Conservation (phyloP, 1,140 invertebrate genomes). For the Thaumetopoea pityocampa region DNA sequence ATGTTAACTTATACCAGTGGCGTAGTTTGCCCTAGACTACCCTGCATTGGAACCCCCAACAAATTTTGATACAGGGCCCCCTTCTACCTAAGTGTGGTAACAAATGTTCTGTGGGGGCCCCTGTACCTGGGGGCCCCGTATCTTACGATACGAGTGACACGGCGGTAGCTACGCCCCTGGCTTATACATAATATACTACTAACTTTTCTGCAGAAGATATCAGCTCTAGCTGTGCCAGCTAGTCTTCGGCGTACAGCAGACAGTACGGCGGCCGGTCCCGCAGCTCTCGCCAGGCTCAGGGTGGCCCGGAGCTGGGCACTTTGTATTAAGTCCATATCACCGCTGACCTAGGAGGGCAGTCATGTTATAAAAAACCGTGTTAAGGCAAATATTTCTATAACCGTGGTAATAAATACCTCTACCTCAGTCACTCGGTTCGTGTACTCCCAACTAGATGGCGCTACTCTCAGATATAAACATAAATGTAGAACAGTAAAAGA, state of each 20-base stretch:
- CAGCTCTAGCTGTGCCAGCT: conserved; percentile 38
- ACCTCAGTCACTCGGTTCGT: no score
- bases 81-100: no score
- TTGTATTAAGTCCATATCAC: conserved; percentile 20
- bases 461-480: no score
- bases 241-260: conserved; percentile 52
- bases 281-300: conserved; percentile 55
- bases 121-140: no score
- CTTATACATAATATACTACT: not conserved
- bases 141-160: not conserved
- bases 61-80: no score
- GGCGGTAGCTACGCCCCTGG: not conserved
- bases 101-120: no score
- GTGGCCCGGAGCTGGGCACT: conserved; percentile 48
- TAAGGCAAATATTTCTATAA: not conserved
- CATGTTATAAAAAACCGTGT: not conserved
- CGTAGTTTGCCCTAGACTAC: no score
- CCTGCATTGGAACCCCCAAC: no score
- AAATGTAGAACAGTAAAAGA: no score
- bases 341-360: not conserved
- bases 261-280: conserved; percentile 56
- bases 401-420: not conserved
- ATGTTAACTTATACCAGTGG: no score
- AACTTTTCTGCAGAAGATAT: conserved; percentile 56
- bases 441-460: no score